Evolutionary conservation across 2,113 vertebrate genomes (phyloP), one percentile per base, ranked within the genome.

Genomic region (Fregetta grallaria): DNA sequence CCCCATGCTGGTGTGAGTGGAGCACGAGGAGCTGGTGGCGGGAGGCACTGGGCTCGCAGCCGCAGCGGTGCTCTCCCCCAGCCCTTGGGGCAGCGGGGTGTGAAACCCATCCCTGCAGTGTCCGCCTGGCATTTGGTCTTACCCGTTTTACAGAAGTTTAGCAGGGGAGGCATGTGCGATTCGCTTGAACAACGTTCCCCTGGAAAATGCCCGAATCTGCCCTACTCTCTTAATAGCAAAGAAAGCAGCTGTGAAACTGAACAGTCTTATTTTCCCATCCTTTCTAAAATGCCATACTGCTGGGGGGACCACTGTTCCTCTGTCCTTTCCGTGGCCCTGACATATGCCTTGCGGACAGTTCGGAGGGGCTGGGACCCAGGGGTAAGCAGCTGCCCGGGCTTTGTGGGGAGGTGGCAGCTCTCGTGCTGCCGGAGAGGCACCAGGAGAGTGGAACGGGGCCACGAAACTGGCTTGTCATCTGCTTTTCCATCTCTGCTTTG

Each of bases 261-360:
- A 27, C 4, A 15, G 8, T 36, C n/a, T 45, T 27, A 11, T 50
- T 71, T 58, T 52, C 23, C 25, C 1, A 0, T 53, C 22, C 15
- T 73, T 92, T 73, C 16, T 49, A 59, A 42, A 61, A 84, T 36
- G 36, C 7, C 7, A 2, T 9, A 1, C 26, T 79, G 7, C 38
- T 7, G 9, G 20, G 22, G 7, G 9, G 10, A 44, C 21, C 30
- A 15, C n/a, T 32, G 53, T 30, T 49, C 26, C 36, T 55, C 40
- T 87, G 66, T 4, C 30, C 29, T 47, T 15, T 59, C 44, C 49
- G 45, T 10, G 6, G 9, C 47, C 40, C 36, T 34, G 11, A 15
- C 0, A 2, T 15, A n/a, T 0, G 1, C 12, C 65, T 27, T 22
- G 29, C 1, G 4, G 26, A 15, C 27, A 70, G 44, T 32, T 63